These are phyloP conservation scores for Glyphotaelius pellucidus DNA, from an alignment of 2,888 invertebrate genomes.

Conservation along the genomic window DNA sequence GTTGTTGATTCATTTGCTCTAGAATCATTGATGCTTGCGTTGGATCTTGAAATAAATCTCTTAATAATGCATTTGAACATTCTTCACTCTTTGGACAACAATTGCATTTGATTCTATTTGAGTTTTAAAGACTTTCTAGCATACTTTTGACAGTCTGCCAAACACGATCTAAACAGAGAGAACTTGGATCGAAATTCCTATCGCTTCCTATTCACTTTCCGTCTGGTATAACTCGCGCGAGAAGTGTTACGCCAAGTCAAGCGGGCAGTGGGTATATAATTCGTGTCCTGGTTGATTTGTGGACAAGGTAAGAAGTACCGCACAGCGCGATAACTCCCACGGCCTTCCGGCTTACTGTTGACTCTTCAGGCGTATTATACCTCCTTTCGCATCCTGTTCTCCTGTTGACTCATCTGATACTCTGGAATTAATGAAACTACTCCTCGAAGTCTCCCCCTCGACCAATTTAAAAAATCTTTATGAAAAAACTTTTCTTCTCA, in stretches of 20 bases:
- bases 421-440: not conserved
- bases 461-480: not conserved
- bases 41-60: not conserved
- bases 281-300: not conserved
- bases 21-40: not conserved
- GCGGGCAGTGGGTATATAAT: not conserved
- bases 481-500: too few relatives aligned
- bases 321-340: conserved; percentile 19
- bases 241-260: conserved; percentile 23
- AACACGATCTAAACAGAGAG: not conserved
- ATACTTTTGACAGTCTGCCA: not conserved
- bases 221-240: not conserved
- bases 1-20: not conserved
- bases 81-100: not conserved
- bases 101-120: not conserved
- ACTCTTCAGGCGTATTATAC: not conserved
- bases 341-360: conserved; percentile 34
- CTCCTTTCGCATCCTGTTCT: not conserved
- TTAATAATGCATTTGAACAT: not conserved
- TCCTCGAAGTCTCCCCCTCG: not conserved
- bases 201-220: conserved; percentile 8
- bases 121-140: not conserved
- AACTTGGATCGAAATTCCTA: not conserved
- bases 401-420: not conserved
- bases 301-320: not conserved